These are phyloP conservation scores for Hippocampus kuda DNA, from an alignment of 2,797 vertebrate genomes.

Conservation along the genomic window DNA sequence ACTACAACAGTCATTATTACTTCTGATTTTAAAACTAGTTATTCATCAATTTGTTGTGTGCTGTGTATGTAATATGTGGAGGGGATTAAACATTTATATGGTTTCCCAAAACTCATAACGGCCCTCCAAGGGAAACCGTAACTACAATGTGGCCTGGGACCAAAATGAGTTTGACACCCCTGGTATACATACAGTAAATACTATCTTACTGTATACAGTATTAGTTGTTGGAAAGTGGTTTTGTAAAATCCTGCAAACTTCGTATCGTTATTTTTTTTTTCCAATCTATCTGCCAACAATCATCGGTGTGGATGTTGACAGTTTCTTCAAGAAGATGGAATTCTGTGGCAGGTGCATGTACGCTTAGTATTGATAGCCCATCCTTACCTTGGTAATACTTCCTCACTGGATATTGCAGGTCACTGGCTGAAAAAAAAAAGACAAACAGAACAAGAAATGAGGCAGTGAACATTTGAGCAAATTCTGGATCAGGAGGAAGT, in stretches of 20 bases:
- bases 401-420: conserved; percentile 9
- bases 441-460: not conserved
- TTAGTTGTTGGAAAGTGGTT: not conserved
- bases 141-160: too few relatives aligned
- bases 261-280: not conserved
- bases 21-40: too few relatives aligned
- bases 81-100: too few relatives aligned
- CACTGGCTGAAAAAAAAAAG: conserved; percentile 46
- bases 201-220: not conserved
- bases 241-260: conserved; percentile 14
- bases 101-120: too few relatives aligned
- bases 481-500: conserved; percentile 19
- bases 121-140: too few relatives aligned
- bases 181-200: not conserved
- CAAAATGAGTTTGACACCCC: too few relatives aligned
- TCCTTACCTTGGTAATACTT: conserved; percentile 54
- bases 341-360: not conserved
- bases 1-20: too few relatives aligned
- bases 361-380: not conserved
- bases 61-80: too few relatives aligned
- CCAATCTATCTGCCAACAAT: not conserved
- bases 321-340: not conserved
- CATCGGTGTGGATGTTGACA: conserved; percentile 16
- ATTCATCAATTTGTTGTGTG: too few relatives aligned
- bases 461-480: conserved; percentile 5